These are phyloP conservation scores for Apamea monoglypha DNA, from an alignment of 2,888 invertebrate genomes.

Conservation along the genomic window DNA sequence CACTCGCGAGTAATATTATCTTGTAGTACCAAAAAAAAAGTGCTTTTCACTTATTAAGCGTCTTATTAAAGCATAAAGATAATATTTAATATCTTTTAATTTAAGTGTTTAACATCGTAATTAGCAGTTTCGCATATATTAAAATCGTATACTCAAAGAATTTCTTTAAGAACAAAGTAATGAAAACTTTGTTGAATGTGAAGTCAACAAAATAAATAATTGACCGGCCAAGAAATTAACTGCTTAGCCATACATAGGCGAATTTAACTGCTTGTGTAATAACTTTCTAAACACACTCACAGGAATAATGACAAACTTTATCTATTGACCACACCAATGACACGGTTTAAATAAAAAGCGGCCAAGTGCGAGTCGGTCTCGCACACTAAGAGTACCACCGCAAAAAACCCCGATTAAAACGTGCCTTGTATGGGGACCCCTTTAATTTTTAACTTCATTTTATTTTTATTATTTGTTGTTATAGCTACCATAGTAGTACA, in stretches of 20 bases:
- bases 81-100: neutral
- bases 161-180: neutral
- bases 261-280: neutral
- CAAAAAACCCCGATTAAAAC: neutral
- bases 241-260: neutral
- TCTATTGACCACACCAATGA: neutral
- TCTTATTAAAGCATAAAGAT: neutral
- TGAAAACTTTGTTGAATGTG: neutral
- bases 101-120: neutral
- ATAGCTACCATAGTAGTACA: neutral
- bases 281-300: neutral
- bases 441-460: no score
- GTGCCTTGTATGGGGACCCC: neutral
- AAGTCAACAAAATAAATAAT: slow-evolving; percentile 4
- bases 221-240: slow-evolving; percentile 1
- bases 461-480: neutral
- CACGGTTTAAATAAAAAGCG: slow-evolving; percentile 9
- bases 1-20: neutral
- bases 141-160: neutral
- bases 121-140: neutral
- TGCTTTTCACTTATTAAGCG: neutral
- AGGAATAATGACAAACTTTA: neutral
- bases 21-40: neutral
- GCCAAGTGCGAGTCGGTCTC: no score
- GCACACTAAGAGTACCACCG: no score